Percentiles rank a stretch among this genome's conserved stretches.
These are phyloP conservation scores for Ectropis grisescens DNA, from an alignment of 1,140 invertebrate species.

Conservation along the genomic window DNA sequence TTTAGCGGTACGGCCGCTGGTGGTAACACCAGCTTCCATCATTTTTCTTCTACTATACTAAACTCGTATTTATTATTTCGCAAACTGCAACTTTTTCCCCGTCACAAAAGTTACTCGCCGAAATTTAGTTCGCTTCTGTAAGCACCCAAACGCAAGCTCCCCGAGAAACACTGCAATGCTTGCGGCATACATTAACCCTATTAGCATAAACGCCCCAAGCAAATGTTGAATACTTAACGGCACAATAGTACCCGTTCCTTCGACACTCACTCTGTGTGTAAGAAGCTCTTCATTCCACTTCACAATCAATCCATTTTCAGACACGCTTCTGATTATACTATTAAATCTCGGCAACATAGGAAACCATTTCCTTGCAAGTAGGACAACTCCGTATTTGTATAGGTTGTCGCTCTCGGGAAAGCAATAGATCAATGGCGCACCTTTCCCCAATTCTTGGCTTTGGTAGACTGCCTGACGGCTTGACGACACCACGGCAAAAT, in stretches of 20 bases:
- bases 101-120: too few species aligned
- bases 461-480: conserved; percentile 54
- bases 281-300: conserved; percentile 66
- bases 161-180: conserved; percentile 37
- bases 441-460: conserved; percentile 53
- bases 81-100: background rate
- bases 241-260: conserved; percentile 36
- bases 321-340: conserved; percentile 56
- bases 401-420: conserved; percentile 56
- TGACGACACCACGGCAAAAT: conserved; percentile 61
- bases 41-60: too few species aligned
- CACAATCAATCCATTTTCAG: conserved; percentile 62
- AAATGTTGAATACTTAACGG: conserved; percentile 55
- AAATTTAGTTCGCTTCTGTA: too few species aligned
- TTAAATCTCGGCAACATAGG: conserved; percentile 57
- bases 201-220: conserved; percentile 58
- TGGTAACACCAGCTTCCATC: too few species aligned
- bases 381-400: conserved; percentile 61
- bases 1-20: too few species aligned
- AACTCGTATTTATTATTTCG: too few species aligned
- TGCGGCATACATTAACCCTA: conserved; percentile 40
- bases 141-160: conserved; percentile 25
- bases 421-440: conserved; percentile 47
- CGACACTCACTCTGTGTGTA: conserved; percentile 26
- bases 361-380: conserved; percentile 56